Evolutionary conservation across 1,140 invertebrate genomes (phyloP).

Genomic region (Rhizoglyphus robini): DNA sequence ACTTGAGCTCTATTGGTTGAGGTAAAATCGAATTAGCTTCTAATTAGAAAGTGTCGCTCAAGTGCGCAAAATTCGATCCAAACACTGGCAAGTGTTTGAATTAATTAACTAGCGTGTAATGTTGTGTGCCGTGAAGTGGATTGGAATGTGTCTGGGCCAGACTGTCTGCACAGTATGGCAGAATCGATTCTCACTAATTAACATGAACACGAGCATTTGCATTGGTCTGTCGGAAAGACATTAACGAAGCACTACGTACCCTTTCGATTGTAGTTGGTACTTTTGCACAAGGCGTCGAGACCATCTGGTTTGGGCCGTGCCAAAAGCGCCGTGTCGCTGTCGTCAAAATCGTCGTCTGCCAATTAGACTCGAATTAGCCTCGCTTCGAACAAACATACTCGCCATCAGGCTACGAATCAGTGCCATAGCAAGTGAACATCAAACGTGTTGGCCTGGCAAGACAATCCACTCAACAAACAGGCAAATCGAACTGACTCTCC

Average conservation of each 20-base stretch:
- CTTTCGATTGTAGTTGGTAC: conserved; percentile 41
- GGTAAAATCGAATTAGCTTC: neutral
- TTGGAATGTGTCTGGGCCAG: neutral
- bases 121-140: too few species aligned
- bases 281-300: conserved; percentile 40
- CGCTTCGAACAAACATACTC: too few species aligned
- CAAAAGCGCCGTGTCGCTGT: conserved; percentile 29
- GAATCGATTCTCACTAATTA: neutral
- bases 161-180: neutral
- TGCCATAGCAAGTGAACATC: too few species aligned
- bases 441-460: too few species aligned
- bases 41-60: neutral
- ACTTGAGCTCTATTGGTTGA: conserved; percentile 35
- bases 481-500: too few species aligned
- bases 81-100: neutral
- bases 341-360: conserved; percentile 31
- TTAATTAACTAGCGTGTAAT: neutral
- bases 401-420: too few species aligned
- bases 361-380: too few species aligned
- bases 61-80: neutral
- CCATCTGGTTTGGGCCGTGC: conserved; percentile 37
- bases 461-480: too few species aligned
- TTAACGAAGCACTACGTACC: neutral
- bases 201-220: too few species aligned
- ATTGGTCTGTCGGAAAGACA: neutral